phyloP scores from a whole-genome alignment of 2,113 vertebrate species.

The Theristicus caerulescens region DNA sequence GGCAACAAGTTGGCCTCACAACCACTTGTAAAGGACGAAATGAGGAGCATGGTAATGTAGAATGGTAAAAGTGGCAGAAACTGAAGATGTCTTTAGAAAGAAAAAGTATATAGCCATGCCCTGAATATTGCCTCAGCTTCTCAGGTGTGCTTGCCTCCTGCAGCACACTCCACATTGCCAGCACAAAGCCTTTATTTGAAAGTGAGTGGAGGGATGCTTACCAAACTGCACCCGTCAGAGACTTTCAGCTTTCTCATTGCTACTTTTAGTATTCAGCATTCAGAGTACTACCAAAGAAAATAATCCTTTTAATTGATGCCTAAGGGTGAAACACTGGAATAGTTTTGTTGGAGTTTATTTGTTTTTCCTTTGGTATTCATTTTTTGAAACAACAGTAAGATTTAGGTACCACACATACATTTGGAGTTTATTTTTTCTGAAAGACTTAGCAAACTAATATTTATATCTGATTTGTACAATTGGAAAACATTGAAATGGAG shows the following conservation, averaged over 20 bases:
- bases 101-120: not conserved
- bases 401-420: not conserved
- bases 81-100: not conserved
- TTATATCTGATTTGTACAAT: not conserved
- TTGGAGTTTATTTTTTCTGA: not conserved
- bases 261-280: not conserved
- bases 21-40: not conserved
- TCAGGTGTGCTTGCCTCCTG: not conserved
- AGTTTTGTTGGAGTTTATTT: not conserved
- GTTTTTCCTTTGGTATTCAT: not conserved
- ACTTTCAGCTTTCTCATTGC: not conserved
- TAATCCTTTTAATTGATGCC: not conserved
- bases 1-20: not conserved
- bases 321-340: not conserved
- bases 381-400: not conserved
- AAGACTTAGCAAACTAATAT: not conserved
- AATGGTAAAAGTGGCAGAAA: not conserved
- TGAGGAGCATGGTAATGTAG: not conserved
- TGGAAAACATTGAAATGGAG: not conserved
- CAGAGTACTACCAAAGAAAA: not conserved
- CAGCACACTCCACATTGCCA: not conserved
- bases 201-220: not conserved
- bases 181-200: not conserved
- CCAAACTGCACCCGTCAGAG: not conserved
- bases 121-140: not conserved